Conservation (phyloP, 1,140 invertebrate species). For the Araneus ventricosus region DNA sequence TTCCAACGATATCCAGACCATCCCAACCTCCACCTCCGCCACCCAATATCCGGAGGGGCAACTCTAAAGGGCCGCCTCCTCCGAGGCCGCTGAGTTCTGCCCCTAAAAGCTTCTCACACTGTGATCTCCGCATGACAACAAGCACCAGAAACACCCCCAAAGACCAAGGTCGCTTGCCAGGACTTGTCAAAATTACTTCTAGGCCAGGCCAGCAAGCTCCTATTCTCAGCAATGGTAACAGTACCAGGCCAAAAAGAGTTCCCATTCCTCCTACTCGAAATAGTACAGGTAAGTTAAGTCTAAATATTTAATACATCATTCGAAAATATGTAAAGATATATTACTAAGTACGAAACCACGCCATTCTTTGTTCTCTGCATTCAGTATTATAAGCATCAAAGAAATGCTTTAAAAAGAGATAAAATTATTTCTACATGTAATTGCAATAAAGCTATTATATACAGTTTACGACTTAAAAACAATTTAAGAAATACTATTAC, state of each 20-base stretch:
- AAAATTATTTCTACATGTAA: too few relatives aligned
- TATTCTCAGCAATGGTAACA: neutral
- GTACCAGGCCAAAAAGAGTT: neutral
- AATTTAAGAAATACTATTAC: too few relatives aligned
- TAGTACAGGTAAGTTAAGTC: neutral
- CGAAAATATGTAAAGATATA: too few relatives aligned
- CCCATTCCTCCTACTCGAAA: neutral
- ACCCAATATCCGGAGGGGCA: conserved; percentile 28
- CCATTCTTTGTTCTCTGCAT: too few relatives aligned
- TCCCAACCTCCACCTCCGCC: conserved; percentile 64
- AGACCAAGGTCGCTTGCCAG: neutral
- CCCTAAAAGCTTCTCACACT: conserved; percentile 65
- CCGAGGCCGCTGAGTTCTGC: conserved; percentile 48
- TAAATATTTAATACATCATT: too few relatives aligned
- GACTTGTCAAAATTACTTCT: conserved; percentile 6
- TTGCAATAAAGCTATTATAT: too few relatives aligned
- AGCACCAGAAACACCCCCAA: neutral
- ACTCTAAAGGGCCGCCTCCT: conserved; percentile 9
- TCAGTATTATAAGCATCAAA: too few relatives aligned
- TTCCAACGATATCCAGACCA: conserved; percentile 41
- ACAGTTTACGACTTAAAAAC: too few relatives aligned
- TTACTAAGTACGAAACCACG: too few relatives aligned
- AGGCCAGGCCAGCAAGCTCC: conserved; percentile 28
- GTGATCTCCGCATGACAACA: conserved; percentile 43
- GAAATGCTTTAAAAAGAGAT: too few relatives aligned